Percentiles rank a stretch among this genome's conserved stretches.
Conservation (phyloP, 1,140 invertebrate genomes). For the Drosophila mauritiana region DNA sequence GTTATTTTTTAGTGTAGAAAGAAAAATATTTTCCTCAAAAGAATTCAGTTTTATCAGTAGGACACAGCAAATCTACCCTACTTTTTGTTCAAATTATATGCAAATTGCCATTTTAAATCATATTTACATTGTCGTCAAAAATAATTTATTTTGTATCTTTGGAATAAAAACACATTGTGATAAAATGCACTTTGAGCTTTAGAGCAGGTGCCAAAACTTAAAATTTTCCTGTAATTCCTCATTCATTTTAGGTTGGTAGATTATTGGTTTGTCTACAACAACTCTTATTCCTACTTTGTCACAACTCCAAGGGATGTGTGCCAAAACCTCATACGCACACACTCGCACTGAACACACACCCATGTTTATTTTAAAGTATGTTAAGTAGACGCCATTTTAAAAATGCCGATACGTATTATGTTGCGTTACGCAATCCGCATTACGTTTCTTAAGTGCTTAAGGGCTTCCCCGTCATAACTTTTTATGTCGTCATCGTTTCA, state of each 20-base stretch:
- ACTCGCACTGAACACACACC: slow-evolving; percentile 31
- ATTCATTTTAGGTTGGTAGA: neutral
- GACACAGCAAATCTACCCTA: neutral
- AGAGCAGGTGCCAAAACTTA: neutral
- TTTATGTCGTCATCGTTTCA: slow-evolving; percentile 42
- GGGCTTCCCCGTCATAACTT: slow-evolving; percentile 64
- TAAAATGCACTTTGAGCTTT: neutral
- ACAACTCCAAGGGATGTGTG: slow-evolving; percentile 25
- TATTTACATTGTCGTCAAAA: no score
- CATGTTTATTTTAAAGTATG: slow-evolving; percentile 40
- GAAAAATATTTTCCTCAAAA: neutral
- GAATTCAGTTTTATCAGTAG: neutral
- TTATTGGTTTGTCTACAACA: no score
- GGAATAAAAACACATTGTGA: slow-evolving; percentile 8
- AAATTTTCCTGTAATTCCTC: neutral
- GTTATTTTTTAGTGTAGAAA: no score
- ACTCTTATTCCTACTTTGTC: neutral
- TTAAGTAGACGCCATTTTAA: slow-evolving; percentile 68
- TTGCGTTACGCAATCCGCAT: slow-evolving; percentile 36
- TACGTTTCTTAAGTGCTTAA: slow-evolving; percentile 53
- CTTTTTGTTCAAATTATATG: neutral
- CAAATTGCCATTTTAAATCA: neutral
- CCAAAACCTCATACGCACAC: slow-evolving; percentile 15
- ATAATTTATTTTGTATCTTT: neutral
- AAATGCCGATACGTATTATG: slow-evolving; percentile 77